Percentiles rank a stretch among this genome's conserved stretches.
Conservation (phyloP, 2,113 vertebrate species). For the Gorsachius goisagi region DNA sequence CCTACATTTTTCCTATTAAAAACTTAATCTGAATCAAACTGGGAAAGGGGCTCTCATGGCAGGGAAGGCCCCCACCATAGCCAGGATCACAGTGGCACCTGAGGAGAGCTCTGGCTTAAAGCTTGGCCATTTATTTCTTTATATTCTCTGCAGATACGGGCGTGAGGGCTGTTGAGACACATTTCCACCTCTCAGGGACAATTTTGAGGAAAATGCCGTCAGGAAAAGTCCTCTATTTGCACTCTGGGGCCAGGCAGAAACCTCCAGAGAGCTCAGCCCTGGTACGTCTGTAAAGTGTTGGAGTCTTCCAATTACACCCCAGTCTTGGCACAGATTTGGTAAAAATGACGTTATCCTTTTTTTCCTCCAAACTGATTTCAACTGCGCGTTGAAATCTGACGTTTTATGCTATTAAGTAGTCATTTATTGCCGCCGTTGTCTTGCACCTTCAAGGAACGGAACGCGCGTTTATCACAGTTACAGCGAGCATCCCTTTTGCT, state of each 20-base stretch:
- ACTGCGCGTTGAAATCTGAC: not conserved
- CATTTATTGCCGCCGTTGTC: not conserved
- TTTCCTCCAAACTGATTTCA: not conserved
- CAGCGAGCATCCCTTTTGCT: not conserved
- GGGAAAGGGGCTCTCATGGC: not conserved
- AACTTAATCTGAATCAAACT: not conserved
- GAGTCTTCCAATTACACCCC: fast-evolving
- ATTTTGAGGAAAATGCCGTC: not conserved
- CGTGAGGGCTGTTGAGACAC: not conserved
- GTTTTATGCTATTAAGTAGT: not conserved
- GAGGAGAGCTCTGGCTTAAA: not conserved
- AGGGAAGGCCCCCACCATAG: not conserved
- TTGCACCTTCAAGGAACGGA: not conserved
- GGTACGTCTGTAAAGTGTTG: fast-evolving
- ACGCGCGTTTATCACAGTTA: not conserved
- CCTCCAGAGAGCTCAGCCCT: not conserved
- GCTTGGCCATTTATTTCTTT: fast-evolving
- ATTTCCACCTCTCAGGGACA: not conserved
- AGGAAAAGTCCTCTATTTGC: not conserved
- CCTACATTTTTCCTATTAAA: not conserved
- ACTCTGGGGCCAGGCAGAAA: not conserved
- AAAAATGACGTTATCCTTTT: fast-evolving
- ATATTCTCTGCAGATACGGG: fast-evolving
- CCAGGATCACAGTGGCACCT: fast-evolving
- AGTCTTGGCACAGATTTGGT: fast-evolving